Evolutionary conservation across 2,888 invertebrate genomes (phyloP), one percentile per base, ranked within the genome.

Genomic region (Trypoxylon attenuatum): DNA sequence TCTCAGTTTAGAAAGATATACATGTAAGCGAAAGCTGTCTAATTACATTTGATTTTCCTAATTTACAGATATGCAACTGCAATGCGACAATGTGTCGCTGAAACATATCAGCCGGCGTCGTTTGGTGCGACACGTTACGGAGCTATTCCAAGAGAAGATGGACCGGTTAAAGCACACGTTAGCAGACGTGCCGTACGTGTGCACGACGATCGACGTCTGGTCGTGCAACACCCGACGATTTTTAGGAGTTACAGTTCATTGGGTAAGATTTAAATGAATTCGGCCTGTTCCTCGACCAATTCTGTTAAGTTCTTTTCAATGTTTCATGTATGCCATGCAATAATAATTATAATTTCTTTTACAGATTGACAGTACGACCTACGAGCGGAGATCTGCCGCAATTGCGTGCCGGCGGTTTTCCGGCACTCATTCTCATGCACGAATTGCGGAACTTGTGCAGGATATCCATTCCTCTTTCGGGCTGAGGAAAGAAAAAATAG

Each of bases 171-270:
- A 29, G 5, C 29, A n/a, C 2, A 29, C 2, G 1, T 29, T 29
- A 29, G 29, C 29, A 5, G 29, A 29, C 29, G 5, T n/a, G n/a
- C n/a, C 29, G 2, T 29, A 29, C 29, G 68, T 68, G 22, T 68
- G 63, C 45, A 68, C 68, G 16, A 68, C 68, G 10, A 57, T 53
- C 15, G 63, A 68, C 41, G 25, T 39, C 13, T 68, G 63, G 62
- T 49, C 56, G 1, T 39, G 55, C 15, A 46, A 46, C 13, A 63
- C 25, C 19, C 55, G 63, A 22, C 15, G 52, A 51, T 67, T 62
- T 27, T 21, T 62, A 16, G 62, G 67, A 15, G 58, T 67, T 25
- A 62, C 67, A 15, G 59, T 38, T 25, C 60, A 64, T 52, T 64
- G 63, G 63, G 63, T 68, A 53, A 64, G 47, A 33, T 50, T 47